Base-by-base conservation (phyloP, 2,888 invertebrate genomes). In the Marasmarcha lunaedactyla region DNA sequence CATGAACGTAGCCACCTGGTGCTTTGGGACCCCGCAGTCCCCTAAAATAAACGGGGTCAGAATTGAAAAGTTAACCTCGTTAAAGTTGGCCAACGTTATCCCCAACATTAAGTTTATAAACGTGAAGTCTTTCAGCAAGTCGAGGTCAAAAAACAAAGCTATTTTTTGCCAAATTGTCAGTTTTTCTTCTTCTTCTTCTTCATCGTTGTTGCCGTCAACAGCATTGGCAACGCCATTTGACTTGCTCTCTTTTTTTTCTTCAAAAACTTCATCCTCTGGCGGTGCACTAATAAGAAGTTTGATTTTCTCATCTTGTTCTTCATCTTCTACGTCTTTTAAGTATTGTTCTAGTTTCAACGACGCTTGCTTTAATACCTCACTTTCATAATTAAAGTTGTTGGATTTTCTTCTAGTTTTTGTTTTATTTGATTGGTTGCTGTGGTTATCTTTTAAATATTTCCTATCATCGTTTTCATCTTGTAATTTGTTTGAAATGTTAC, bases 91-190 rank as follows among this genome's bases (percentile, higher is more conserved):
- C 30, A 90, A 70, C 1, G 89, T 90, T 36, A 91, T 77, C 1
- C 91, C 91, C 39, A 90, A 57, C 83, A 90, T 89, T 10, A 91
- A 71, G 52, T 89, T 91, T 1, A 90, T 85, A 51, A 88, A 91
- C 2, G 88, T 86, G 10, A 86, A 85, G 63, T 91, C 91, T 49
- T 87, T 86, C 40, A 91, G 62, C 37, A 91, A 74, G 59, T 89
- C 89, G 43, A 91, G 77, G 59, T 91, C 91, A 53, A 91, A 91
- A 57, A 90, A 90, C 27, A 86, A 68, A 0, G 85, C 67, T 4
- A 90, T 55, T 57, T 88, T 88, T 54, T 87, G 68, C 36, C 85
- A 81, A 48, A 74, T 81, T 1, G 71, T 84, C 51, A 71, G 54
- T 44, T 60, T 52, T 46, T 67, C 57, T 40, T 70, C 64, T 43